These are phyloP conservation scores for Rutpela maculata DNA, from an alignment of 2,888 invertebrate genomes.

Conservation along the genomic window DNA sequence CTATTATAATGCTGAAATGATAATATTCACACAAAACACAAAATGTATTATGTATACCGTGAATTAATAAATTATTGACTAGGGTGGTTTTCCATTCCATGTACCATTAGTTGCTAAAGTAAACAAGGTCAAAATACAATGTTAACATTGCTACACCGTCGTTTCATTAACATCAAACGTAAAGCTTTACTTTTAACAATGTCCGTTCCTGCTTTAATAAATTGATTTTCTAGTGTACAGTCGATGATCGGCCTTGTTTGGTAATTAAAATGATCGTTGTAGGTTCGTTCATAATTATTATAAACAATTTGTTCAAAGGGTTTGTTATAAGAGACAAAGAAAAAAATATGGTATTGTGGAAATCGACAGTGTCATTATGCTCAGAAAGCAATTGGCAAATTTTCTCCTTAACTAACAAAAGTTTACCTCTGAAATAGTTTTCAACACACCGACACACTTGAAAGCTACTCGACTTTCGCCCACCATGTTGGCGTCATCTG, in stretches of 20 bases:
- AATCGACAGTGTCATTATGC: no score
- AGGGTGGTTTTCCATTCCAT: not conserved
- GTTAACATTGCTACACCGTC: not conserved
- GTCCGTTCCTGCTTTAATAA: not conserved
- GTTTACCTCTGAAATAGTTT: no score
- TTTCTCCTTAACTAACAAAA: no score
- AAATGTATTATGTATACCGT: not conserved
- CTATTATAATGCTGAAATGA: not conserved
- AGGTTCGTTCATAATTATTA: no score
- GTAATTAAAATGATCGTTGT: not conserved
- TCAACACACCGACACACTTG: no score
- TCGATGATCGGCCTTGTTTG: not conserved
- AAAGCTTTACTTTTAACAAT: not conserved
- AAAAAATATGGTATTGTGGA: no score
- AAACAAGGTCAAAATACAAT: not conserved
- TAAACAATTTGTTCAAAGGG: no score
- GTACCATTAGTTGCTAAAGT: not conserved
- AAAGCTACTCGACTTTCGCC: no score
- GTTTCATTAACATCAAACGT: not conserved
- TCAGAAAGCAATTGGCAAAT: no score
- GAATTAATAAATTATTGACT: conserved; percentile 3
- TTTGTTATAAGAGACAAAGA: no score
- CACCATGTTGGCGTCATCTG: no score
- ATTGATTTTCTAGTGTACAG: not conserved
- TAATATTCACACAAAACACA: not conserved